Conservation (phyloP, 2,888 invertebrate species). For the Saturnia japonica region DNA sequence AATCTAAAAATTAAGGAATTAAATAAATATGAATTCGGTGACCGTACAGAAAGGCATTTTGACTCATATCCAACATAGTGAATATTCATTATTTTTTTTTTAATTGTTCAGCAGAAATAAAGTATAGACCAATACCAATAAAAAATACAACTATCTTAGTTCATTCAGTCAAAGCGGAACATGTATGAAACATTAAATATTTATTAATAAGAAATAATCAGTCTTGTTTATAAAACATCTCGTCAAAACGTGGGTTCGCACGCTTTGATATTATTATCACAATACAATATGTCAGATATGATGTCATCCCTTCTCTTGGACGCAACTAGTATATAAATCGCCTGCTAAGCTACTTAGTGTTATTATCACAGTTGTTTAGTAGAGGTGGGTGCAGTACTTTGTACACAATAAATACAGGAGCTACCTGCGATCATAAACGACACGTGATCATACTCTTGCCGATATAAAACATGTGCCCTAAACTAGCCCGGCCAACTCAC, state of each 20-base stretch:
- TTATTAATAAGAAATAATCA: slow-evolving; percentile 82
- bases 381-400: slow-evolving; percentile 83
- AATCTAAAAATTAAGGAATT: slow-evolving; percentile 70
- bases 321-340: slow-evolving; percentile 81
- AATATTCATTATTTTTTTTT: slow-evolving; percentile 69
- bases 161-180: slow-evolving; percentile 80
- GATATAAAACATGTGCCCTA: slow-evolving; percentile 56
- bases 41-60: slow-evolving; percentile 79
- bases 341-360: slow-evolving; percentile 83
- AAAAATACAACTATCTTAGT: slow-evolving; percentile 77
- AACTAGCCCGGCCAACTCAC: slow-evolving; percentile 53
- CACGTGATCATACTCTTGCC: slow-evolving; percentile 54
- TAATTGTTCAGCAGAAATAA: slow-evolving; percentile 67
- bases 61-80: slow-evolving; percentile 82
- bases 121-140: slow-evolving; percentile 75
- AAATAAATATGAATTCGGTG: slow-evolving; percentile 73
- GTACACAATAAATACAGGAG: slow-evolving; percentile 79
- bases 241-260: slow-evolving; percentile 66
- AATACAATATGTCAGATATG: slow-evolving; percentile 83
- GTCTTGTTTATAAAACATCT: slow-evolving; percentile 82
- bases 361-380: slow-evolving; percentile 83
- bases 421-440: slow-evolving; percentile 71
- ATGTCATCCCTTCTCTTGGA: slow-evolving; percentile 82
- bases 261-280: slow-evolving; percentile 75
- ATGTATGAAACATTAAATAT: slow-evolving; percentile 81